Base-by-base conservation (phyloP, 1,140 invertebrate species). In the Melitaea cinxia region DNA sequence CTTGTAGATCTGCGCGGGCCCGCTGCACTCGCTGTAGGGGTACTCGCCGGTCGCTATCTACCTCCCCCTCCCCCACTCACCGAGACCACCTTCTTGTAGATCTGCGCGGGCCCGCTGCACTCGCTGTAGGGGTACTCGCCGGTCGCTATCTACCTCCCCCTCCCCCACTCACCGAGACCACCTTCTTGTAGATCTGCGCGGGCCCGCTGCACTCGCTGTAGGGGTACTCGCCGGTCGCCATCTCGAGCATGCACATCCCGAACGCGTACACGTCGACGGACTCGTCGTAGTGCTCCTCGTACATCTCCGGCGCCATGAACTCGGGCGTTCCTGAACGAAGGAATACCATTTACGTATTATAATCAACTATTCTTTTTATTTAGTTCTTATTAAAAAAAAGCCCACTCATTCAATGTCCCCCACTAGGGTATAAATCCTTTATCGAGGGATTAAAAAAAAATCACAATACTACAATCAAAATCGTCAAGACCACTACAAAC, bases 201-300 rank as follows among this genome's bases (percentile, higher is more conserved):
- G 99, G 98, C 45, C 98, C 98, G 61, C 95, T 96, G 90, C 99
- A 99, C 91, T 99, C 99, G 56, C 96, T 96, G 92, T 99, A 99
- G 1, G 99, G 99, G 94, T 99, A 99, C 92, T 99, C 99, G 26
- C 97, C 98, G n/a, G 99, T 99, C 39, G 98, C 98, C 98, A 99
- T 99, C 93, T 99, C 99, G 75, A 99, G 93, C 97, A 99, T 99
- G 91, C 99, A 99, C 99, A 99, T 99, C 24, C 99, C 99, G 92
- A 99, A 99, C 2, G 99, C 98, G 92, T 99, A 99, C 33, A 99
- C 98, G 89, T 99, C 99, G 15, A 99, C 99, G 52, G 95, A 96
- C 91, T 99, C 99, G 91, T 99, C 98, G 89, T 99, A 99, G 90
- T 99, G 98, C 91, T 99, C 99, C 91, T 99, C 98, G 89, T 99